phyloP scores from a whole-genome alignment of 2,797 vertebrate species.

The Clamator glandarius region DNA sequence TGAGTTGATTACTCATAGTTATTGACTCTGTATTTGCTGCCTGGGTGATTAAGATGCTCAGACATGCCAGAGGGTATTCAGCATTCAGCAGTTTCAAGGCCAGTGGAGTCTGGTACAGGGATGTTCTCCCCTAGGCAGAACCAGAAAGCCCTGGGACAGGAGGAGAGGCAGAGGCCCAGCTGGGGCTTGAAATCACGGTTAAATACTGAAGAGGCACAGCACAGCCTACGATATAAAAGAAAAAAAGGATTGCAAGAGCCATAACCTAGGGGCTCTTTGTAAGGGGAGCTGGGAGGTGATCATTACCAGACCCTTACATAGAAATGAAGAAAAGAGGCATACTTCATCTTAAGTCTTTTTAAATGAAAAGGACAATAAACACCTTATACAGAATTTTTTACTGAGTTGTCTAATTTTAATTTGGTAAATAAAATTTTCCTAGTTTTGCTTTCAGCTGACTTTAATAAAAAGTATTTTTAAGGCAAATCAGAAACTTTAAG shows the following conservation, averaged over 20 bases:
- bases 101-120: neutral
- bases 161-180: neutral
- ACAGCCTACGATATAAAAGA: neutral
- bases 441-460: constrained; percentile 1
- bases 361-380: neutral
- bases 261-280: neutral
- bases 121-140: neutral
- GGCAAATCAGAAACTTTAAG: constrained; percentile 6
- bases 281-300: neutral
- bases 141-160: neutral
- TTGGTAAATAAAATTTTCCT: neutral
- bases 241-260: neutral
- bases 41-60: neutral
- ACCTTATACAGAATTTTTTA: neutral
- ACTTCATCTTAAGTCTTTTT: neutral
- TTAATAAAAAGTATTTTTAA: neutral
- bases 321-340: neutral
- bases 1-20: neutral
- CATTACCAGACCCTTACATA: neutral
- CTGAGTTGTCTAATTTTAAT: neutral
- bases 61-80: neutral
- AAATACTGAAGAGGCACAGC: neutral
- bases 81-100: neutral
- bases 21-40: constrained; percentile 21
- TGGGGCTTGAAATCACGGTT: neutral